A percentile compares a stretch with the other conserved stretches of the same genome.
phyloP scores from a whole-genome alignment of 2,113 vertebrate species.

The mouse (Mus musculus) region DNA sequence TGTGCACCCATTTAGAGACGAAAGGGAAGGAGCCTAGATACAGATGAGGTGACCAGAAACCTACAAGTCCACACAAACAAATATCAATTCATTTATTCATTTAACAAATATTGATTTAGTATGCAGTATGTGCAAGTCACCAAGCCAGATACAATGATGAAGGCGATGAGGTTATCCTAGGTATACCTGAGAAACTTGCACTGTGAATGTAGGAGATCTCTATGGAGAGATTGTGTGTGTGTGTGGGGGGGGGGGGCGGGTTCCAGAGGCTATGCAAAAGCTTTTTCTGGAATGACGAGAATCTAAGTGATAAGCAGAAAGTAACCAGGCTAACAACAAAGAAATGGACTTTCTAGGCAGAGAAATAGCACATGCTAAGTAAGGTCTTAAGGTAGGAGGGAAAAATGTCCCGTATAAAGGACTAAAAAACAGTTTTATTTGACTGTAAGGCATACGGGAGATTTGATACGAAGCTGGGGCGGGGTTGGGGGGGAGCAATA shows the following conservation, averaged over 20 bases:
- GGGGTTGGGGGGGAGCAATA: background rate
- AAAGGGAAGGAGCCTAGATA: background rate
- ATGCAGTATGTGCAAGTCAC: background rate
- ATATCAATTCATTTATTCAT: background rate
- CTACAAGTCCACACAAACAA: background rate
- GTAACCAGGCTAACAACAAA: background rate
- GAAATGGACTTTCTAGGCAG: background rate
- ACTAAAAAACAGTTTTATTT: background rate
- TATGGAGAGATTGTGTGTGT: background rate
- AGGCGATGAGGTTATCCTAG: background rate
- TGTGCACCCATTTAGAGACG: background rate
- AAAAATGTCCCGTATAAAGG: background rate
- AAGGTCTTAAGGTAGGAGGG: background rate
- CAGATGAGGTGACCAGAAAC: background rate
- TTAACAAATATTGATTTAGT: background rate
- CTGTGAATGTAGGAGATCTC: background rate
- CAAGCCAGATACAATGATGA: background rate
- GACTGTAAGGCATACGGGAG: background rate
- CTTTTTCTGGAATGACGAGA: background rate
- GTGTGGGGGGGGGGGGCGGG: too few relatives aligned
- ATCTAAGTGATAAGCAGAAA: background rate
- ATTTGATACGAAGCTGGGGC: background rate
- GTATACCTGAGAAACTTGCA: background rate
- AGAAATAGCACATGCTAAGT: background rate
- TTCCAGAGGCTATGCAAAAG: background rate